Evolutionary conservation across 2,113 vertebrate genomes (phyloP).

Genomic region (Crotalus horridus): DNA sequence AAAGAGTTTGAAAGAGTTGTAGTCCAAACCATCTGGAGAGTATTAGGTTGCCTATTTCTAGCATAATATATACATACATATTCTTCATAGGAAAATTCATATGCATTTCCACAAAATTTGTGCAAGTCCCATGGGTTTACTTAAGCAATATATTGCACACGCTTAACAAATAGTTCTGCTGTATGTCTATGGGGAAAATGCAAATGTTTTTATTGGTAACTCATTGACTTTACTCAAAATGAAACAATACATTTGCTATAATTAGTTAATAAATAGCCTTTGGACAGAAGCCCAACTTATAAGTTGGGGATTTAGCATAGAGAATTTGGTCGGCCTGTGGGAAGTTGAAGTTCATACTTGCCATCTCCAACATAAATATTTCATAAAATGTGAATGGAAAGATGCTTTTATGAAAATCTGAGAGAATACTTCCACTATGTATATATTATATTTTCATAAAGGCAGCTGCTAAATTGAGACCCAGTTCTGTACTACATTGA

Average conservation of each 20-base stretch:
- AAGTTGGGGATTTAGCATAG: neutral
- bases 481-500: neutral
- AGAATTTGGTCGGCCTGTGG: neutral
- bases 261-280: neutral
- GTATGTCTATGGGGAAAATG: neutral
- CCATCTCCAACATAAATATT: neutral
- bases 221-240: neutral
- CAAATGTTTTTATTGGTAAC: neutral
- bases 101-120: neutral
- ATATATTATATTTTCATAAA: neutral
- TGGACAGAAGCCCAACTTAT: neutral
- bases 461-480: neutral
- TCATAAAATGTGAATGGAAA: neutral
- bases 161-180: neutral
- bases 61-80: neutral
- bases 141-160: neutral
- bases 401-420: neutral
- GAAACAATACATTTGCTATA: neutral
- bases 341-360: neutral
- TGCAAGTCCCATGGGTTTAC: neutral
- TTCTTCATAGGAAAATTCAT: neutral
- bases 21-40: neutral
- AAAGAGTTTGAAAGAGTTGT: neutral
- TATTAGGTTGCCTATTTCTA: neutral
- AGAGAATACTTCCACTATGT: neutral